Percentiles rank a stretch among this genome's conserved stretches.
Conservation (phyloP, 2,888 invertebrate species). For the Nesidiocoris tenuis region DNA sequence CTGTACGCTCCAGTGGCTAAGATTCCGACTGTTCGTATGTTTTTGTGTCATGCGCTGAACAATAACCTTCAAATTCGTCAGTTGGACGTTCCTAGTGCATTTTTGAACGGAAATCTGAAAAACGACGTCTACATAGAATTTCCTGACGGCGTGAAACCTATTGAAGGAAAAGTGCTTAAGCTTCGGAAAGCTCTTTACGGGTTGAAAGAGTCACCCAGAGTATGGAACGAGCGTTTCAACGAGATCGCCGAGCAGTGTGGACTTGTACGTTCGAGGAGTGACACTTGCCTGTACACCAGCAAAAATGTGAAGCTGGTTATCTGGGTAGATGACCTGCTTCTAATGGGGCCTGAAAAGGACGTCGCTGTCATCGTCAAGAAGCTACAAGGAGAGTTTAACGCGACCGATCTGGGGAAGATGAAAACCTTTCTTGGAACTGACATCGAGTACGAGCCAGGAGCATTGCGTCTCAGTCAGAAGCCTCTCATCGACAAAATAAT, state of each 20-base stretch:
- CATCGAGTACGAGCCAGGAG: constrained; percentile 11
- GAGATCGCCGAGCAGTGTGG: constrained; percentile 29
- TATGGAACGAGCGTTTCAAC: constrained; percentile 13
- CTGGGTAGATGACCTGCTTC: constrained; percentile 24
- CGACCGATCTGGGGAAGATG: constrained; percentile 22
- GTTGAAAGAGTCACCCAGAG: not conserved
- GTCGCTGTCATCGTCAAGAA: not conserved
- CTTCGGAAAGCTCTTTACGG: not conserved
- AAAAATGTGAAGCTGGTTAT: constrained; percentile 1
- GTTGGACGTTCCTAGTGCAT: constrained; percentile 37
- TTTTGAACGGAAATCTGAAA: constrained; percentile 43
- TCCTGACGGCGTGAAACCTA: not conserved
- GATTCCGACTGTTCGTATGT: constrained; percentile 12
- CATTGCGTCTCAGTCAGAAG: constrained; percentile 19
- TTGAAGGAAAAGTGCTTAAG: not conserved
- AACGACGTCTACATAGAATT: not conserved
- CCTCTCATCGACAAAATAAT: constrained; percentile 30
- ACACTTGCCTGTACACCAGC: constrained; percentile 8
- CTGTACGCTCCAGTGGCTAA: constrained; percentile 10
- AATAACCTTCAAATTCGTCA: constrained; percentile 30
- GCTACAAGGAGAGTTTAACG: constrained; percentile 7
- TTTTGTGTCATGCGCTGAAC: constrained; percentile 19
- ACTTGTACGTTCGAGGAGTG: constrained; percentile 26
- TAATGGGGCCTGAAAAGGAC: not conserved
- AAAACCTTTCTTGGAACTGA: constrained; percentile 14